phyloP scores from a whole-genome alignment of 1,140 invertebrate genomes.

The Zaprionus vittiger region DNA sequence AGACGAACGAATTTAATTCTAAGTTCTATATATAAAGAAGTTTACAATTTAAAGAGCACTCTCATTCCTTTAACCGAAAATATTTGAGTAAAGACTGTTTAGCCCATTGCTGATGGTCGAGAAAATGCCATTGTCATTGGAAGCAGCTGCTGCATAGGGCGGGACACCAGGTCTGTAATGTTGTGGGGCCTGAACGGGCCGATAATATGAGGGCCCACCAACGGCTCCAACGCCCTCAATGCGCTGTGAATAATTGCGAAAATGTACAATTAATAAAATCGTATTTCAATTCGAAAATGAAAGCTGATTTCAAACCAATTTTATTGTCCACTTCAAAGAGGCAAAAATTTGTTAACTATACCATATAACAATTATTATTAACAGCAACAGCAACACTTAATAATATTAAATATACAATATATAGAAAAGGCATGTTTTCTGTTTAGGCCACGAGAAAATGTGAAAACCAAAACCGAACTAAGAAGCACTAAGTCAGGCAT shows the following conservation, averaged over 20 bases:
- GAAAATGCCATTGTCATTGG: slow-evolving; percentile 87
- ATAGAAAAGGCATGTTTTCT: neutral
- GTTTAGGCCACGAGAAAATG: slow-evolving; percentile 2
- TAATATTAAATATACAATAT: slow-evolving; percentile 2
- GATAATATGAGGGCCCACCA: slow-evolving; percentile 58
- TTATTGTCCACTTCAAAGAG: slow-evolving; percentile 40
- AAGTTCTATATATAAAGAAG: slow-evolving; percentile 34
- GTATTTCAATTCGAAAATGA: neutral
- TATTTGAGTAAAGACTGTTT: slow-evolving; percentile 90
- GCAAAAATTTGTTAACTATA: slow-evolving; percentile 9
- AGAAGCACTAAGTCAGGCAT: neutral
- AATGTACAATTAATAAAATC: slow-evolving; percentile 3
- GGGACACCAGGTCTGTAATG: slow-evolving; percentile 85
- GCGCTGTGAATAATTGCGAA: slow-evolving; percentile 54
- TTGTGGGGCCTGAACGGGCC: slow-evolving; percentile 68
- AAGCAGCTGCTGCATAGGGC: slow-evolving; percentile 57
- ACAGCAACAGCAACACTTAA: slow-evolving; percentile 27
- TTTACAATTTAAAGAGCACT: slow-evolving; percentile 24
- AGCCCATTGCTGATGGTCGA: slow-evolving; percentile 91
- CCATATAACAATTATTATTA: slow-evolving; percentile 33
- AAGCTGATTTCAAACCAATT: slow-evolving; percentile 9
- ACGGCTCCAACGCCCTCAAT: slow-evolving; percentile 59
- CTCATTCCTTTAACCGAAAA: slow-evolving; percentile 87
- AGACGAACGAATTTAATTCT: slow-evolving; percentile 35
- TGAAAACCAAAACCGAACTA: neutral